A percentile compares a stretch with the other conserved stretches of the same genome.
Evolutionary conservation across 2,888 invertebrate species (phyloP).

Genomic region (Mythimna pallens): DNA sequence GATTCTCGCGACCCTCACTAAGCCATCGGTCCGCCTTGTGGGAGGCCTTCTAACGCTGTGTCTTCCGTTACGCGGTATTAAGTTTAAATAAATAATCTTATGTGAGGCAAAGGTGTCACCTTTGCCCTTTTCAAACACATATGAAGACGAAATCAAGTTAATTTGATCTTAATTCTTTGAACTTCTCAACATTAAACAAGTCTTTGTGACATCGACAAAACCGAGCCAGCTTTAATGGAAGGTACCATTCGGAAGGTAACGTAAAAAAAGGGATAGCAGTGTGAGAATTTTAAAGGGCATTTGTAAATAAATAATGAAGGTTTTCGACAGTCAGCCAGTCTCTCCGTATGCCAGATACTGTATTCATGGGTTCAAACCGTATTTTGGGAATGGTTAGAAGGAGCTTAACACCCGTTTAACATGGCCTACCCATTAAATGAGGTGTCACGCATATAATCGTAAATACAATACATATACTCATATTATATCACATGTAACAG

Average conservation of each 20-base stretch:
- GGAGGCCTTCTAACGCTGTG: too few species aligned
- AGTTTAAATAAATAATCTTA: too few species aligned
- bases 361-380: conserved; percentile 29
- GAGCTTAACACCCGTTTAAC: neutral
- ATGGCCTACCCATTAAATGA: neutral
- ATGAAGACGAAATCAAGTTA: neutral
- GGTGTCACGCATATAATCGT: neutral
- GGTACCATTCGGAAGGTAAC: neutral
- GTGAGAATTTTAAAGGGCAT: conserved; percentile 36
- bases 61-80: too few species aligned
- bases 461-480: too few species aligned
- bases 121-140: too few species aligned
- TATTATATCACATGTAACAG: too few species aligned
- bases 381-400: conserved; percentile 16
- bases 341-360: neutral
- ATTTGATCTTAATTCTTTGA: neutral
- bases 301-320: conserved; percentile 31
- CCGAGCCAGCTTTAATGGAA: neutral
- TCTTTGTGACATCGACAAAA: neutral
- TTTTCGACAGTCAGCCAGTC: neutral
- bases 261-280: neutral
- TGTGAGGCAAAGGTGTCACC: too few species aligned
- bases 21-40: too few species aligned
- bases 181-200: neutral
- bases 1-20: too few species aligned